Conservation (phyloP, 1,140 invertebrate genomes). For the Tetraneura akinire region DNA sequence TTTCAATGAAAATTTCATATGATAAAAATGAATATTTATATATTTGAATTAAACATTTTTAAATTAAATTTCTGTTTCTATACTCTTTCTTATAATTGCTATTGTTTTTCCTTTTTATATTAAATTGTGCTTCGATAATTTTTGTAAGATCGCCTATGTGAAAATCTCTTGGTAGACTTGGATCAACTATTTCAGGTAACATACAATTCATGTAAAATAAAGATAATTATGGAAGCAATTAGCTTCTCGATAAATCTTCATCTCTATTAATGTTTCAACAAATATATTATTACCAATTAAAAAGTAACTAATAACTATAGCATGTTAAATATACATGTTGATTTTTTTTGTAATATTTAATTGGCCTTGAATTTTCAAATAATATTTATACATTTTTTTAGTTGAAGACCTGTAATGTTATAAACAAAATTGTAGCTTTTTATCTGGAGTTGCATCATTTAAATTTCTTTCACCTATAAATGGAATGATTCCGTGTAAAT, state of each 20-base stretch:
- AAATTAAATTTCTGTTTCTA: too few species aligned
- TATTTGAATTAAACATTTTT: too few species aligned
- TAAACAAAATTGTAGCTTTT: not conserved
- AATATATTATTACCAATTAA: not conserved
- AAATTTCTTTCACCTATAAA: not conserved
- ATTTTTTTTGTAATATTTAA: not conserved
- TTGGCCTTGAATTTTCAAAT: conserved; percentile 14
- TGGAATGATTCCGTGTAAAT: too few species aligned
- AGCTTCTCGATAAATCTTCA: not conserved
- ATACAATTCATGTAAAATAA: not conserved
- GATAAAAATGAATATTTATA: too few species aligned
- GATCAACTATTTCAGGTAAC: conserved; percentile 2
- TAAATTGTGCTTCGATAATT: not conserved
- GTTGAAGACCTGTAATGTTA: not conserved
- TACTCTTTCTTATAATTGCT: not conserved
- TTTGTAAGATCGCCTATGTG: not conserved
- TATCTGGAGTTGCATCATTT: not conserved
- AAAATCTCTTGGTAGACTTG: not conserved
- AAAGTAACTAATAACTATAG: too few species aligned
- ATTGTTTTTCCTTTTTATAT: not conserved
- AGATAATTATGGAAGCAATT: conserved; percentile 7
- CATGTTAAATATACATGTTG: not conserved
- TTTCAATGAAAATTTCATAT: too few species aligned
- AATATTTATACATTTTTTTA: not conserved
- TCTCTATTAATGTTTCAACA: conserved; percentile 11